Base-by-base conservation (phyloP, 2,113 vertebrate species). In the Rhinogobius similis region DNA sequence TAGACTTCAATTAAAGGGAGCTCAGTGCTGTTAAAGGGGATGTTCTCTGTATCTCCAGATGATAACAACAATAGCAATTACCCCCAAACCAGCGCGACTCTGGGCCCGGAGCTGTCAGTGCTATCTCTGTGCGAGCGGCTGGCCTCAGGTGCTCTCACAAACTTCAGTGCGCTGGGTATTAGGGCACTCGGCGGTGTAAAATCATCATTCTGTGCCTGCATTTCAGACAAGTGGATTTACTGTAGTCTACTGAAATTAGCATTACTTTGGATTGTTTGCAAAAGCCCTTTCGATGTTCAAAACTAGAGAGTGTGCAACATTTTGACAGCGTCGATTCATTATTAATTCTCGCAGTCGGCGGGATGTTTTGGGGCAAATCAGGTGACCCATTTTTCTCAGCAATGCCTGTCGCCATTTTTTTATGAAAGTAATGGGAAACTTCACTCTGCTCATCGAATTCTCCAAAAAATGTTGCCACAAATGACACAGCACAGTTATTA, bases 131-230 rank as follows among this genome's bases (percentile, higher is more conserved):
- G 65, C 62, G 21, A 53, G 44, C n/a, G 65, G 61, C 56, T 58
- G 65, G 55, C 71, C 68, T 65, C 29, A 1, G 73, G 80, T 83
- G 71, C 41, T 77, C 75, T 55, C 9, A 16, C 70, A 7, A 81
- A 77, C 39, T 14, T 26, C 13, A 10, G 27, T 36, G 27, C 16
- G 16, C 29, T n/a, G 58, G 58, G 29, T 21, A n/a, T 61, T 61
- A 11, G 26, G 27, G 18, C 29, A 0, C 20, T 61, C 29, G 9
- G 5, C 52, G 6, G 23, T 26, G 5, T 36, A 8, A 55, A 55
- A 55, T 53, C 23, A 23, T 53, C 52, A 53, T 24, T 53, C 52
- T 23, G 21, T 5, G 10, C 12, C n/a, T 5, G 21, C 52, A 0
- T 53, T 53, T 26, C 2, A 53, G 21, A 53, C 52, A 26, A 53